Conservation (phyloP, 2,113 vertebrate species). For the Megaceryle torquata region DNA sequence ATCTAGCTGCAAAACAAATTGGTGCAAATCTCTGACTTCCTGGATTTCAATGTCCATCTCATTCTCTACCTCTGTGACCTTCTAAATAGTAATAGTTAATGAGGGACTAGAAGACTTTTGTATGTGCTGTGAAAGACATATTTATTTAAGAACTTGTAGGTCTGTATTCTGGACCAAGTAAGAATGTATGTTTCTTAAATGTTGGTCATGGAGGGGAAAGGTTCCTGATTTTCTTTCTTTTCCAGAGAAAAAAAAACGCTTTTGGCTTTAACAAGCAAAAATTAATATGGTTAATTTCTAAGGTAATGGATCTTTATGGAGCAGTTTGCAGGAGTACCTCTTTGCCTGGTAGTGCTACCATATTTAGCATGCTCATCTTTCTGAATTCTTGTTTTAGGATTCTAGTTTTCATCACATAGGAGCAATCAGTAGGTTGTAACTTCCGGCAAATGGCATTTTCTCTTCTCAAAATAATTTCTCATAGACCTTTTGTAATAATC, state of each 20-base stretch:
- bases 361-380: background rate
- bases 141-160: background rate
- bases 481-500: background rate
- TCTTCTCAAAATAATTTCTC: background rate
- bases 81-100: background rate
- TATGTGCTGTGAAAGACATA: background rate
- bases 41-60: background rate
- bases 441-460: background rate
- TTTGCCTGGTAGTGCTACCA: background rate
- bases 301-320: background rate
- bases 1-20: background rate
- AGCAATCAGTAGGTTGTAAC: background rate
- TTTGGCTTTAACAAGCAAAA: background rate
- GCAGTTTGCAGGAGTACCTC: background rate
- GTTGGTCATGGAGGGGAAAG: background rate
- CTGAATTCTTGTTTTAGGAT: background rate
- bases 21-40: background rate
- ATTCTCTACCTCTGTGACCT: background rate
- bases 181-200: background rate
- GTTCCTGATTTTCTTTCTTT: background rate
- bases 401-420: background rate
- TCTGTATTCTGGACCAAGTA: background rate
- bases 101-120: background rate
- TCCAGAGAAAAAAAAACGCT: background rate
- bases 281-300: background rate